Conservation (phyloP, 2,888 invertebrate species). For the Uloborus plumipes region DNA sequence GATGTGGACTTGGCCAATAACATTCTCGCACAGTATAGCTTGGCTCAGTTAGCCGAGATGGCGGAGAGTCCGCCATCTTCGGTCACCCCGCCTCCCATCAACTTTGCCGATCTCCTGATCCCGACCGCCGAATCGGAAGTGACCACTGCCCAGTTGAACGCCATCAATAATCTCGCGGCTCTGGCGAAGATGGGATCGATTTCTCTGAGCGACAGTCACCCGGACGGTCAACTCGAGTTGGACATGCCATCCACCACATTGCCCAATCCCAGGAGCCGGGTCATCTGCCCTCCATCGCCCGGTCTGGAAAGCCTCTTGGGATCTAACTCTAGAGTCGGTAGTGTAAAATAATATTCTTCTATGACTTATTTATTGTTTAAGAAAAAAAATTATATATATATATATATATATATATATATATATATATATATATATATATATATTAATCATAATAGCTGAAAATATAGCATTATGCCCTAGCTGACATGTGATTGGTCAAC, state of each 20-base stretch:
- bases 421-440: too few species aligned
- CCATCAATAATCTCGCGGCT: conserved; percentile 89
- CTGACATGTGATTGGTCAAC: too few species aligned
- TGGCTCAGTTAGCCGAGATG: conserved; percentile 85
- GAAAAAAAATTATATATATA: too few species aligned
- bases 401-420: background rate
- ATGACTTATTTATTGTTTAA: too few species aligned
- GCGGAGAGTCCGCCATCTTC: conserved; percentile 75
- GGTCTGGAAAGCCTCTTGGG: conserved; percentile 46
- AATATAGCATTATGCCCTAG: too few species aligned
- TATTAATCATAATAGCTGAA: too few species aligned
- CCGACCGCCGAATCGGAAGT: conserved; percentile 50
- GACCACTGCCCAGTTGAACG: conserved; percentile 70
- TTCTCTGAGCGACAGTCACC: conserved; percentile 70
- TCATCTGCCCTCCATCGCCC: conserved; percentile 57
- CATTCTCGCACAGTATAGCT: conserved; percentile 80
- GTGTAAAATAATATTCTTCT: conserved; percentile 76
- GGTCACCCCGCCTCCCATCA: conserved; percentile 75
- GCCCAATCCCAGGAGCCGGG: conserved; percentile 62
- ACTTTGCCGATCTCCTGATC: conserved; percentile 78
- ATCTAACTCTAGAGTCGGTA: conserved; percentile 41
- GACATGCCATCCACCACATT: conserved; percentile 67
- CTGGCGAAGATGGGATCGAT: conserved; percentile 84
- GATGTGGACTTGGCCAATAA: conserved; percentile 67
- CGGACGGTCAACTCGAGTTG: conserved; percentile 70